Base-by-base conservation (phyloP, 1,140 invertebrate genomes). In the Pseudomyrmex gracilis region DNA sequence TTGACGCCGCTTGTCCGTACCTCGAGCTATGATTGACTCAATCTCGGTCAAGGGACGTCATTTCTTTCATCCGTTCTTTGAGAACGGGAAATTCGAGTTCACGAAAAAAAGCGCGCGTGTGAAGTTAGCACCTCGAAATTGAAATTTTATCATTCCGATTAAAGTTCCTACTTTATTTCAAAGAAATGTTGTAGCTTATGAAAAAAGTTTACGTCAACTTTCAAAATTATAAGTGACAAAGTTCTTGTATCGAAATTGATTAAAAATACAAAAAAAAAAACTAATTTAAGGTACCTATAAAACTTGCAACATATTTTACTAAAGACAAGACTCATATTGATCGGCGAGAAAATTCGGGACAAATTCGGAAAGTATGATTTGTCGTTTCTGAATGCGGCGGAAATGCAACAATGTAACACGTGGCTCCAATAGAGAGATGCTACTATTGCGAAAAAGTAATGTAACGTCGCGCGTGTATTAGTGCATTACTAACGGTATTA, bases 401-500 rank as follows among this genome's bases (percentile, higher is more conserved):
- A 55, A 82, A 67, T 34, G 61, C n/a, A 71, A 34, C 17, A 43
- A 60, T 58, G 58, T 80, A 60, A 13, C 76, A 49, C 12, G 43
- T 13, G 73, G 43, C 34, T 0, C 1, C 60, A 22, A 76, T 58
- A 70, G 73, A 77, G 24, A 47, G 17, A 45, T 34, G 34, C 34
- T 34, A 34, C 55, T 77, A 49, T 63, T 58, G 12, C 68, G 60
- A 73, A 66, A 82, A 85, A 80, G 78, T 82, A 57, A 64, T 20
- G 10, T 61, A 22, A 80, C 43, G 12, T 57, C 17, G 43, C 20
- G 58, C n/a, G 15, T 13, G 58, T 78, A 68, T 78, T 70, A 73
- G 53, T 53, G 83, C 73, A 80, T 86, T 80, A 85, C 47, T 83
- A 83, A 85, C 68, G 63, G 76, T 73, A 82, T 86, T 68, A 82